phyloP scores from a whole-genome alignment of 2,113 vertebrate genomes.

The Sinocyclocheilus rhinocerous region DNA sequence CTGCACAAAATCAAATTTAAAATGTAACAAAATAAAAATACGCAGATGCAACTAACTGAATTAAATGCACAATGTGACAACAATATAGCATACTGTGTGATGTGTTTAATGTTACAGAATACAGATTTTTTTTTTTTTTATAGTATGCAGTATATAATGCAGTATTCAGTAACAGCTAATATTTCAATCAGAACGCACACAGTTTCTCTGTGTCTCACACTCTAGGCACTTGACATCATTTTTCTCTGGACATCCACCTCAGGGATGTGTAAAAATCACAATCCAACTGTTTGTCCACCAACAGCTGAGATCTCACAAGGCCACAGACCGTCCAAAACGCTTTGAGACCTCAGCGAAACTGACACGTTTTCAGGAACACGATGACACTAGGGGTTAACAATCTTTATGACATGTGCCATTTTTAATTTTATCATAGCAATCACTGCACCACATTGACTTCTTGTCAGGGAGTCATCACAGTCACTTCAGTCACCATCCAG shows the following conservation, averaged over 20 bases:
- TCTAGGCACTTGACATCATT: background rate
- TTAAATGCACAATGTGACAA: background rate
- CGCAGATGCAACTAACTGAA: background rate
- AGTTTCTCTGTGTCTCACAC: background rate
- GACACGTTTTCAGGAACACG: background rate
- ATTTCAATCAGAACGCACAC: background rate
- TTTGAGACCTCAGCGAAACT: background rate
- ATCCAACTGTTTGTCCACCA: constrained; percentile 11
- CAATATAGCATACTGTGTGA: background rate
- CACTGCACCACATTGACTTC: background rate
- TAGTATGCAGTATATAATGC: background rate
- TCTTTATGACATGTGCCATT: background rate
- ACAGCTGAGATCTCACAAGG: constrained; percentile 17
- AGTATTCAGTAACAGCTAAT: background rate
- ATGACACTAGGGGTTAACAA: background rate
- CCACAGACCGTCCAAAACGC: background rate
- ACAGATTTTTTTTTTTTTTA: too few relatives aligned
- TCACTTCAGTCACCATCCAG: too few relatives aligned
- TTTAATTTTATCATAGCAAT: constrained; percentile 15
- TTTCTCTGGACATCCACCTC: constrained; percentile 8
- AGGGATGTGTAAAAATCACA: constrained; percentile 36
- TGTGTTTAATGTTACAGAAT: background rate
- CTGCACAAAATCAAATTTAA: background rate
- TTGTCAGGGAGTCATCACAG: too few relatives aligned
- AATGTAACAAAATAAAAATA: background rate